Percentiles rank a stretch among this genome's conserved stretches.
phyloP scores from a whole-genome alignment of 2,797 vertebrate genomes.

The Numenius phaeopus region DNA sequence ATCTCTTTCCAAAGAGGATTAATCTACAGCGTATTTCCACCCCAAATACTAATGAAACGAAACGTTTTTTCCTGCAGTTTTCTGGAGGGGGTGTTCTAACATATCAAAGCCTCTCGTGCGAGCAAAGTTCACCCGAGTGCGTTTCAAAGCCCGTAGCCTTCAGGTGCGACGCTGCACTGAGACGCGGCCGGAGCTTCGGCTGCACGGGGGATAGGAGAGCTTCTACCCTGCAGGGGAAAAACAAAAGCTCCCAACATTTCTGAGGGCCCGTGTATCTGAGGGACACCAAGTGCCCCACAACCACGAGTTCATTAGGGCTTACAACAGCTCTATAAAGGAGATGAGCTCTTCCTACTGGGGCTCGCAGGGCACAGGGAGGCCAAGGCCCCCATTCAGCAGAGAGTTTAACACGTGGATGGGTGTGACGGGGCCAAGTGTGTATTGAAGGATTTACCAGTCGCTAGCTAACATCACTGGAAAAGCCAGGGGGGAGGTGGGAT shows the following conservation, averaged over 20 bases:
- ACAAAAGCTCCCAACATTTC: background rate
- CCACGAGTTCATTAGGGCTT: background rate
- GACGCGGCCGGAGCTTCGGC: accelerated
- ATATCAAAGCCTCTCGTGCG: background rate
- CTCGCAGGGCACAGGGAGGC: accelerated
- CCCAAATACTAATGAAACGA: background rate
- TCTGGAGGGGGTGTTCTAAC: background rate
- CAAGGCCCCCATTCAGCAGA: accelerated
- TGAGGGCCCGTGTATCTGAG: background rate
- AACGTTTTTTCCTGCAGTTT: background rate
- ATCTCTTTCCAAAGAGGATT: slow-evolving; percentile 66
- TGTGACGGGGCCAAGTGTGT: background rate
- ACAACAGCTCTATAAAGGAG: background rate
- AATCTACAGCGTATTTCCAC: slow-evolving; percentile 33
- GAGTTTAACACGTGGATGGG: accelerated
- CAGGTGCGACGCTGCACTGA: background rate
- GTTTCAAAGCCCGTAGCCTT: background rate
- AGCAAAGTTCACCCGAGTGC: background rate
- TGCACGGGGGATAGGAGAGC: background rate
- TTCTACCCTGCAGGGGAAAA: background rate
- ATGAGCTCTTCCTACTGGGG: background rate
- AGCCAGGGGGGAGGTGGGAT: background rate
- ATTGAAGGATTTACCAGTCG: background rate
- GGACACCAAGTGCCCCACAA: background rate
- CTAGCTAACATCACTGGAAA: background rate